phyloP scores from a whole-genome alignment of 2,113 vertebrate genomes.

The Heloderma charlesbogerti region DNA sequence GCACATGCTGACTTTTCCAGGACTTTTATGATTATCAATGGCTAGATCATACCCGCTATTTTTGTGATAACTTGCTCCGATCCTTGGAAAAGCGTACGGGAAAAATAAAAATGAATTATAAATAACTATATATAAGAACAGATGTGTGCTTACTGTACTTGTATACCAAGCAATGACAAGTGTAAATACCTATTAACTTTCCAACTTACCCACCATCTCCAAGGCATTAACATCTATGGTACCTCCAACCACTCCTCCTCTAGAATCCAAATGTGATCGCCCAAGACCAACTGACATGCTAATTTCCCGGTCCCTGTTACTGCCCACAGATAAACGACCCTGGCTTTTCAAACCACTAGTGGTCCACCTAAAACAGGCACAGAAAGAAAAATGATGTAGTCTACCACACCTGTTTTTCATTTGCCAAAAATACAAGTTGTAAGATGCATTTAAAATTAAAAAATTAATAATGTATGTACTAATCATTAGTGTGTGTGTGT shows the following conservation, averaged over 20 bases:
- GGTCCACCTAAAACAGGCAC: conserved; percentile 86
- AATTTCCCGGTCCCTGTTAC: conserved; percentile 95
- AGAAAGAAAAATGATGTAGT: conserved; percentile 27
- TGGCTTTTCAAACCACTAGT: conserved; percentile 99
- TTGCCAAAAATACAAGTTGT: background rate
- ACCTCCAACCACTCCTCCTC: conserved; percentile 97
- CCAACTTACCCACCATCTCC: conserved; percentile 97
- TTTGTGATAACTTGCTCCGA: background rate
- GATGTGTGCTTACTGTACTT: background rate
- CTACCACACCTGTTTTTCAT: background rate
- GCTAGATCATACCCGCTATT: background rate
- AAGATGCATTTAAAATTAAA: background rate
- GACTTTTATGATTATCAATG: background rate
- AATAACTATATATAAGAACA: too few relatives aligned
- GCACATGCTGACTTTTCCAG: background rate
- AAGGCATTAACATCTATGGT: conserved; percentile 98
- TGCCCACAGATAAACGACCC: conserved; percentile 95
- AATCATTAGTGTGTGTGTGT: too few relatives aligned
- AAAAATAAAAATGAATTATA: background rate
- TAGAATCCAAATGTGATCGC: conserved; percentile 96
- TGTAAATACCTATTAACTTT: conserved; percentile 18
- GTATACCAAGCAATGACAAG: background rate
- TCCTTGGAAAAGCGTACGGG: too few relatives aligned
- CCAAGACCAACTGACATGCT: conserved; percentile 98
- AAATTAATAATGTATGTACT: background rate